phyloP scores from a whole-genome alignment of 2,113 vertebrate species.

The Proteles cristata region DNA sequence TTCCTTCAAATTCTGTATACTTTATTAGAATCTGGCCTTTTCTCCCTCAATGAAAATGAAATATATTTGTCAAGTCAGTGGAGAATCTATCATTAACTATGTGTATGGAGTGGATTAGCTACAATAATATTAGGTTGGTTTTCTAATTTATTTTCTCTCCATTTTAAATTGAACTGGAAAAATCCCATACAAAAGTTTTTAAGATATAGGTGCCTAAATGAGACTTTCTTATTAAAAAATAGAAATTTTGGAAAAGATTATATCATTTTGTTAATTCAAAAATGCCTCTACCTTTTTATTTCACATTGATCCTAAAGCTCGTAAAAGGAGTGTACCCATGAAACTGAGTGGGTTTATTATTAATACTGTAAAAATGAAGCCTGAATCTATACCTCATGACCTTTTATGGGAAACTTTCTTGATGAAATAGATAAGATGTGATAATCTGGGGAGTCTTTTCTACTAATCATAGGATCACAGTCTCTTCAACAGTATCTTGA shows the following conservation, averaged over 20 bases:
- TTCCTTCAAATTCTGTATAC: background rate
- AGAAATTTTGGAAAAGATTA: background rate
- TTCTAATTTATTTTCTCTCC: background rate
- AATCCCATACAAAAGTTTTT: background rate
- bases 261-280: background rate
- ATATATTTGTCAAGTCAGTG: background rate
- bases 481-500: background rate
- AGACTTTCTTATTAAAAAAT: background rate
- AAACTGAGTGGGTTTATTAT: background rate
- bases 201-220: background rate
- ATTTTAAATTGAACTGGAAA: background rate
- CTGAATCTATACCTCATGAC: background rate
- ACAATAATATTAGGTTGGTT: conserved; percentile 27
- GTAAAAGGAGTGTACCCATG: background rate
- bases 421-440: background rate
- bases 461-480: background rate
- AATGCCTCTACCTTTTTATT: background rate
- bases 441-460: background rate
- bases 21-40: background rate
- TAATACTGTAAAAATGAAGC: background rate
- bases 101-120: background rate
- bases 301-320: background rate
- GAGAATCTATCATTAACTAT: background rate
- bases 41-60: conserved; percentile 26
- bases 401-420: background rate